Evolutionary conservation across 2,888 invertebrate species (phyloP), one percentile per base, ranked within the genome.

Genomic region (Mechanitis mazaeus): DNA sequence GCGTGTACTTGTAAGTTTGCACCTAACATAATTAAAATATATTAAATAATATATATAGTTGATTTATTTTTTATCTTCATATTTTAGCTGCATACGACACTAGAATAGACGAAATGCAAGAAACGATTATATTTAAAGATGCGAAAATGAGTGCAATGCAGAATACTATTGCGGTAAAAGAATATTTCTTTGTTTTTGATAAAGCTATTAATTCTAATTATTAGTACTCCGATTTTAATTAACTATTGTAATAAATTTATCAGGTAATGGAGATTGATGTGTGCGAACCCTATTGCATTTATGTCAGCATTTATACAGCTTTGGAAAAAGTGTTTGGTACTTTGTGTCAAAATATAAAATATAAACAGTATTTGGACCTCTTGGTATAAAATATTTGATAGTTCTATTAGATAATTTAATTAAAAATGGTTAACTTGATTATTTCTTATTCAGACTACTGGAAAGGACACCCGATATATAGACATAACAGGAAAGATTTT

Each of bases 201-300:
- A 46, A 12, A n/a, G 5, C 20, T 11, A 4, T 46, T 11, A 12
- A 46, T 46, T 46, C 12, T 12, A 46, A 46, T 46, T 46, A n/a
- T 4, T 28, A 7, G 2, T 20, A 4, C 3, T 20, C 3, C 4
- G 4, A 20, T 54, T n/a, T 58, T 58, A 35, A 46, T 47, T 45
- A 62, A 31, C 31, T 42, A 53, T 58, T 45, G 12, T 54, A 38
- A 60, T 50, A 11, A 31, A 54, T 59, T 33, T 73, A 68, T 53
- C 70, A 90, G 90, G 86, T 87, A 2, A 77, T 90, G 81, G 89
- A 89, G 72, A 89, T 84, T 62, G 89, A 90, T 70, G 75, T 87
- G 4, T 87, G 85, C 64, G 89, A 89, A 69, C 90, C 90, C 1
- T 90, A 87, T 67, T 87, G 84, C 56, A 78, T 89, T 55, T 90